Conservation (phyloP, 2,797 vertebrate species). For the Arrhamphus sclerolepis region DNA sequence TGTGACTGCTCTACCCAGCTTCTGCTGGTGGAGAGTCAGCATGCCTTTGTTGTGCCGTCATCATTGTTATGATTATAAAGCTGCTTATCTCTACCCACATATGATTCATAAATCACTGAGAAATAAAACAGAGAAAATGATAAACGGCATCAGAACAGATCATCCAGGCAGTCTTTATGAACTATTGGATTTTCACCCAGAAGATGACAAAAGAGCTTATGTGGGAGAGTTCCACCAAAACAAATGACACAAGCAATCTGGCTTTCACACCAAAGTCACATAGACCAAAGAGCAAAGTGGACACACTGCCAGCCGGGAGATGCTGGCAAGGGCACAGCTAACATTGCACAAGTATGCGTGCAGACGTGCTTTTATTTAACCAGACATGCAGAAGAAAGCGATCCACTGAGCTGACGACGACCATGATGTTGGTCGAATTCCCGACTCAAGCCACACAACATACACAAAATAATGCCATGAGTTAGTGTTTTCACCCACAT, state of each 20-base stretch:
- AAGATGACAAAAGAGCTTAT: conserved; percentile 55
- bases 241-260: conserved; percentile 55
- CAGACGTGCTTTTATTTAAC: conserved; percentile 43
- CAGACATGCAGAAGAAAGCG: conserved; percentile 55
- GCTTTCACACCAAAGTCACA: conserved; percentile 60
- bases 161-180: conserved; percentile 54
- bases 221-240: conserved; percentile 46
- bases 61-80: conserved; percentile 63
- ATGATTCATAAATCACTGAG: conserved; percentile 57
- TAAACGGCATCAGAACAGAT: conserved; percentile 63
- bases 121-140: conserved; percentile 58
- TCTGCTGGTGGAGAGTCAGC: conserved; percentile 30
- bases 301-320: conserved; percentile 44
- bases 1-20: conserved; percentile 52
- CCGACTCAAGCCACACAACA: conserved; percentile 39
- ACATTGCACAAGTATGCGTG: conserved; percentile 55
- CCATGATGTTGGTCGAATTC: conserved; percentile 36
- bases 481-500: conserved; percentile 38
- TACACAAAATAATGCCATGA: conserved; percentile 52
- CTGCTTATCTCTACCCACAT: conserved; percentile 64
- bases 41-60: conserved; percentile 53
- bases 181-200: conserved; percentile 55
- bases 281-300: conserved; percentile 44
- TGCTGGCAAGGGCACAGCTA: conserved; percentile 49
- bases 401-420: conserved; percentile 41